Evolutionary conservation across 2,797 vertebrate species (phyloP), one percentile per base, ranked within the genome.

Genomic region (Lates japonicus): DNA sequence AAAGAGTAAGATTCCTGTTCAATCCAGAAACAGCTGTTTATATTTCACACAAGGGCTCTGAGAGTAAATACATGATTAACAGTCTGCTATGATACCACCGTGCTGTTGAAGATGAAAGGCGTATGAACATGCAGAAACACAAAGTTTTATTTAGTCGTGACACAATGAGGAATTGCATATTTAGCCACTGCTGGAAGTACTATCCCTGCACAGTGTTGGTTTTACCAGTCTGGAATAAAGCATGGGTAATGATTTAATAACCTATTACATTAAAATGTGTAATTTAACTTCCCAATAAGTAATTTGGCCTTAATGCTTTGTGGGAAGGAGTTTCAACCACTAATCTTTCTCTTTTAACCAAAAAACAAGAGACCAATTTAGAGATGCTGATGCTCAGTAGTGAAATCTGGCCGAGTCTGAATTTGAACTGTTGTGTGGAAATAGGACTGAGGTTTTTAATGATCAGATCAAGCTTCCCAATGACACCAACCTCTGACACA

Each of bases 31-130:
- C n/a, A n/a, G n/a, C n/a, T n/a, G n/a, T n/a, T n/a, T 35, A 55
- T 46, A 31, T 22, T 4, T 29, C 11, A 42, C 39, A 63, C 22
- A 42, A 29, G 72, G 58, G 49, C 49, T 65, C 65, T 60, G 74
- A 52, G 63, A 57, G 42, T 73, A 79, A 76, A 81, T 14, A 52
- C 25, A 60, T 22, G 57, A 75, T 72, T 46, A 78, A 69, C 33
- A 55, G 57, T 46, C 67, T 66, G 59, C 66, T 39, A 16, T 65
- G 51, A 52, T 12, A 48, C 10, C 13, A 22, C 39, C 35, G 6
- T 20, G 60, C 42, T 52, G 22, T 37, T 51, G 41, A 5, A 61
- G 39, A 17, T 39, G 49, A 79, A 51, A 52, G 33, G 22, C 39
- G 70, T 22, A 11, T 37, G 55, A 80, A 79, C 25, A 69, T 19